Evolutionary conservation across 2,113 vertebrate genomes (phyloP).

Genomic region (Trinectes maculatus): DNA sequence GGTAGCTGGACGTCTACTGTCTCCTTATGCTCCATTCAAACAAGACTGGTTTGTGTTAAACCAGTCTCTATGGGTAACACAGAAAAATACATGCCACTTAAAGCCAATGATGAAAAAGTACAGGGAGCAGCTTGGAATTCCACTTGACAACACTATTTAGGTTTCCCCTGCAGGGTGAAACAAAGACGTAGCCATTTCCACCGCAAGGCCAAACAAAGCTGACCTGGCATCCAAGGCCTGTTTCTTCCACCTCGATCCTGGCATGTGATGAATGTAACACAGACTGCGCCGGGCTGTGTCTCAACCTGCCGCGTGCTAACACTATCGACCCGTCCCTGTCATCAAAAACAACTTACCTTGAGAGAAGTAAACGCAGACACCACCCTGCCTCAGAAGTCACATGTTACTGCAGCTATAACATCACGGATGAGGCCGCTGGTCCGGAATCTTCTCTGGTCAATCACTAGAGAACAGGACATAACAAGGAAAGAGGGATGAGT

Average conservation of each 20-base stretch:
- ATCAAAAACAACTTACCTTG: slow-evolving; percentile 60
- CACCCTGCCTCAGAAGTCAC: slow-evolving; percentile 60
- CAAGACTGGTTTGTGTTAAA: too few relatives aligned
- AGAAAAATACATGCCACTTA: too few relatives aligned
- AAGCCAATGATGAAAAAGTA: too few relatives aligned
- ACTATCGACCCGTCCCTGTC: too few relatives aligned
- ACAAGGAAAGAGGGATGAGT: neutral
- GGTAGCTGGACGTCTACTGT: neutral
- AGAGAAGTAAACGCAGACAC: slow-evolving; percentile 43
- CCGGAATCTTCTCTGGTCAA: slow-evolving; percentile 32
- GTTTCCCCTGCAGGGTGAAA: slow-evolving; percentile 1
- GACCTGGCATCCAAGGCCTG: neutral
- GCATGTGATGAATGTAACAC: neutral
- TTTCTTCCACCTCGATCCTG: neutral
- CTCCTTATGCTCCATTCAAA: neutral
- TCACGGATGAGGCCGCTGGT: slow-evolving; percentile 38
- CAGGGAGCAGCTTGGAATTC: too few relatives aligned
- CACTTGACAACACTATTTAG: too few relatives aligned
- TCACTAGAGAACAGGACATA: slow-evolving; percentile 19
- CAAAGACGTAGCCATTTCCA: neutral
- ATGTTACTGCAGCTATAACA: slow-evolving; percentile 64
- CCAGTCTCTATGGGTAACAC: too few relatives aligned
- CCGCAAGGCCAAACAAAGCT: neutral
- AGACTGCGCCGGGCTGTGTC: too few relatives aligned
- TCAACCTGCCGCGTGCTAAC: too few relatives aligned